phyloP scores from a whole-genome alignment of 1,140 invertebrate species.

The Odontomachus brunneus region DNA sequence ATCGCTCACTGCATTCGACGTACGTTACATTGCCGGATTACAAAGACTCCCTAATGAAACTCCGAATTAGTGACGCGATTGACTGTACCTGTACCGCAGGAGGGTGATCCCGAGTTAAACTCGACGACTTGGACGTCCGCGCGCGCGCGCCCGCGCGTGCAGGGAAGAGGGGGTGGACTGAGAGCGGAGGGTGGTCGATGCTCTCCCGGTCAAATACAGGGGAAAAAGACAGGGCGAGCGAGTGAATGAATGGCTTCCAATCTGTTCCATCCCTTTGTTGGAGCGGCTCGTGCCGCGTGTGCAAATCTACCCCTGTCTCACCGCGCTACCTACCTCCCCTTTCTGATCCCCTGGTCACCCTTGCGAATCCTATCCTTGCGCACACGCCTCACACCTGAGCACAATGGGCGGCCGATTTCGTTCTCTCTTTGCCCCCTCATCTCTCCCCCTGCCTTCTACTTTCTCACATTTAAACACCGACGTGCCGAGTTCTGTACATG shows the following conservation, averaged over 20 bases:
- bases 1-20: not conserved
- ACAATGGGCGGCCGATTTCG: constrained; percentile 53
- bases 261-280: constrained; percentile 80
- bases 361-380: constrained; percentile 37
- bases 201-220: constrained; percentile 75
- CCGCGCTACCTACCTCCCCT: constrained; percentile 35
- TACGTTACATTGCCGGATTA: constrained; percentile 17
- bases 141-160: too few relatives aligned
- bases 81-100: constrained; percentile 59
- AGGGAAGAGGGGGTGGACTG: constrained; percentile 37
- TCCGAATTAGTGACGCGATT: constrained; percentile 57
- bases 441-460: not conserved
- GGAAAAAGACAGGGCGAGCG: constrained; percentile 72
- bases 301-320: constrained; percentile 78
- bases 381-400: constrained; percentile 72
- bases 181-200: constrained; percentile 68
- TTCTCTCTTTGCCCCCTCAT: constrained; percentile 18
- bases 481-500: constrained; percentile 11
- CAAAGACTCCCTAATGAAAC: constrained; percentile 58
- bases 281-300: constrained; percentile 84
- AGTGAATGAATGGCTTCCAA: constrained; percentile 73
- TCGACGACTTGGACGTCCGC: constrained; percentile 46
- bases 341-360: constrained; percentile 18
- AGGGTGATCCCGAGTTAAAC: constrained; percentile 56
- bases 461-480: constrained; percentile 46